Evolutionary conservation across 1,140 invertebrate species (phyloP), one percentile per base, ranked within the genome.

Genomic region (Daktulosphaira vitifoliae): DNA sequence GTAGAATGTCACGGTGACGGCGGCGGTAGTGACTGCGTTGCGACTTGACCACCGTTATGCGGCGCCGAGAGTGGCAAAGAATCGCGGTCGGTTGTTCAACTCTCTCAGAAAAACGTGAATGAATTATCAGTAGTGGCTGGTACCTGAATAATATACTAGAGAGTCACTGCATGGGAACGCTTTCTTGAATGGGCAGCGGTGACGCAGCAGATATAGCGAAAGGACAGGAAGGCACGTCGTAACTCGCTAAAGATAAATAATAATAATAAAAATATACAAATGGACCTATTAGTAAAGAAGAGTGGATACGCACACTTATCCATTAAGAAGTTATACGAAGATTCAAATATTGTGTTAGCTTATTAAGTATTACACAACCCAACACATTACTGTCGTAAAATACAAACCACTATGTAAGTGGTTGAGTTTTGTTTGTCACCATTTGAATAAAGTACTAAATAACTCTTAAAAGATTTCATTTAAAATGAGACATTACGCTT

Each of bases 51-150:
- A 33, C 29, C 29, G 29, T 33, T 33, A 33, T 33, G 29, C 50
- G 50, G 11, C 50, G 18, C 5, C 20, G 51, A 9, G 20, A 39
- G 11, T 25, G 3, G 25, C 18, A 29, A 25, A 48, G 56, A 62
- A 62, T 62, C 42, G 42, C 56, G 56, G 56, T 62, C 56, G 56
- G 56, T 62, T 62, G 56, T 62, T 62, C 56, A 62, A 62, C 56
- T 62, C 56, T 62, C 56, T 62, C 26, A n/a, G 42, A 16, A 33
- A 62, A 62, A 62, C 39, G 11, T 62, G 56, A 62, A 62, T 62
- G 56, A 62, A 62, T 62, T 62, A 62, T 48, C 42, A 16, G 23
- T 16, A n/a, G 56, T 46, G 22, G 54, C 18, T 16, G 56, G n/a
- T 7, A 33, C 29, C 5, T 33, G 11, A 33, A 33, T 33, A 33